phyloP scores from a whole-genome alignment of 2,888 invertebrate species.

The Drosophila lacicola region DNA sequence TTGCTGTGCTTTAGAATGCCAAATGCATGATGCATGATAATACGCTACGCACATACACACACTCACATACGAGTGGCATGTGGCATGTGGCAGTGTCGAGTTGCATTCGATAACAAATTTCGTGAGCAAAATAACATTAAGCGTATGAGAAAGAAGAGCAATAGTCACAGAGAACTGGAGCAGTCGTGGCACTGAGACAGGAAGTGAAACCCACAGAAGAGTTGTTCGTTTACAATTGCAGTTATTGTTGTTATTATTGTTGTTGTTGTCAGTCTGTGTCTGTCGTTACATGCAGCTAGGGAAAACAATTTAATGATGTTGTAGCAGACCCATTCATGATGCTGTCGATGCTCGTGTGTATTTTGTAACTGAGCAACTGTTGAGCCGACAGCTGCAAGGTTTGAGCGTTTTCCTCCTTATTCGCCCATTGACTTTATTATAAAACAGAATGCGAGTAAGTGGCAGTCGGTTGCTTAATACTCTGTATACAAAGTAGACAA shows the following conservation, averaged over 20 bases:
- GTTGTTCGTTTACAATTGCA: slow-evolving; percentile 26
- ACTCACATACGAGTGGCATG: background rate
- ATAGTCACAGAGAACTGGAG: slow-evolving; percentile 1
- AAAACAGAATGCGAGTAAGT: background rate
- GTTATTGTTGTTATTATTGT: slow-evolving; percentile 9
- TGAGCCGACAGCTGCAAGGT: slow-evolving; percentile 44
- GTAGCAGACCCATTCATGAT: slow-evolving; percentile 48
- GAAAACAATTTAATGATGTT: slow-evolving; percentile 78
- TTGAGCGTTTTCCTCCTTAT: background rate
- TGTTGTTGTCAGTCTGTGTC: slow-evolving; percentile 36
- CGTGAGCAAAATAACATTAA: slow-evolving; percentile 57
- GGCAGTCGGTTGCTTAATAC: background rate
- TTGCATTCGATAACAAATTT: slow-evolving; percentile 57
- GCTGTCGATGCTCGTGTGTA: slow-evolving; percentile 24
- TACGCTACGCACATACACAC: slow-evolving; percentile 1
- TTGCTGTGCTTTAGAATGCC: slow-evolving; percentile 40
- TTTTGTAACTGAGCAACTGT: slow-evolving; percentile 23
- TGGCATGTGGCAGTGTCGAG: slow-evolving; percentile 41
- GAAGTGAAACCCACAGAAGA: slow-evolving; percentile 23
- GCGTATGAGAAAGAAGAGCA: slow-evolving; percentile 4
- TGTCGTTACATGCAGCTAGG: slow-evolving; percentile 64
- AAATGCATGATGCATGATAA: slow-evolving; percentile 34
- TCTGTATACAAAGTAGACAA: background rate
- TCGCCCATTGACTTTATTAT: slow-evolving; percentile 31
- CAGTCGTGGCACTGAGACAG: slow-evolving; percentile 9